These are phyloP conservation scores for Copsychus sechellarum DNA, from an alignment of 2,113 vertebrate species.

Conservation along the genomic window DNA sequence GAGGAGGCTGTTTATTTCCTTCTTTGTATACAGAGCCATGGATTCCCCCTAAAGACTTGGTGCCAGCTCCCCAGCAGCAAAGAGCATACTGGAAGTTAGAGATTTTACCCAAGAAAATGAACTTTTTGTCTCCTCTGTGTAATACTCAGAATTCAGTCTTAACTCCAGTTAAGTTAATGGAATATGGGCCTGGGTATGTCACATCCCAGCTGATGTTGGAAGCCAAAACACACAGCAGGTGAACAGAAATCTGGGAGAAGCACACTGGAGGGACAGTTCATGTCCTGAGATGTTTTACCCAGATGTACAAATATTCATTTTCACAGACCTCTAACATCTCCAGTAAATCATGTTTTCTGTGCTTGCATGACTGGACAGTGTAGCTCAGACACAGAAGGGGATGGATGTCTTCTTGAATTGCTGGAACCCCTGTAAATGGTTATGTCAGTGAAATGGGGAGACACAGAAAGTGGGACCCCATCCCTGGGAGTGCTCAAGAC, in stretches of 20 bases:
- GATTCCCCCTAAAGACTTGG: background rate
- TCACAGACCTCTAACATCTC: background rate
- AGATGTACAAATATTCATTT: background rate
- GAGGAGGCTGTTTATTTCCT: background rate
- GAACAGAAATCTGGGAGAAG: background rate
- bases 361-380: background rate
- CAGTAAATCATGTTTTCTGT: background rate
- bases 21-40: background rate
- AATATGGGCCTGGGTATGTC: background rate
- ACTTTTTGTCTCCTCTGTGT: background rate
- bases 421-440: background rate
- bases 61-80: background rate
- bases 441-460: background rate
- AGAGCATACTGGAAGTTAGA: background rate
- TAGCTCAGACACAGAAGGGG: background rate
- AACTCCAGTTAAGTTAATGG: background rate
- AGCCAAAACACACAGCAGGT: background rate
- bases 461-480: background rate
- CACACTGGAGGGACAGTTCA: background rate
- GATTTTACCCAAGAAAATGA: background rate
- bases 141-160: background rate
- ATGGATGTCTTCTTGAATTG: background rate
- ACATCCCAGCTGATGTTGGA: background rate
- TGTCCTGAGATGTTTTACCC: accelerated
- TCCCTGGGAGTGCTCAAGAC: background rate